Evolutionary conservation across 2,113 vertebrate genomes (phyloP).

Genomic region (Hypomesus transpacificus): DNA sequence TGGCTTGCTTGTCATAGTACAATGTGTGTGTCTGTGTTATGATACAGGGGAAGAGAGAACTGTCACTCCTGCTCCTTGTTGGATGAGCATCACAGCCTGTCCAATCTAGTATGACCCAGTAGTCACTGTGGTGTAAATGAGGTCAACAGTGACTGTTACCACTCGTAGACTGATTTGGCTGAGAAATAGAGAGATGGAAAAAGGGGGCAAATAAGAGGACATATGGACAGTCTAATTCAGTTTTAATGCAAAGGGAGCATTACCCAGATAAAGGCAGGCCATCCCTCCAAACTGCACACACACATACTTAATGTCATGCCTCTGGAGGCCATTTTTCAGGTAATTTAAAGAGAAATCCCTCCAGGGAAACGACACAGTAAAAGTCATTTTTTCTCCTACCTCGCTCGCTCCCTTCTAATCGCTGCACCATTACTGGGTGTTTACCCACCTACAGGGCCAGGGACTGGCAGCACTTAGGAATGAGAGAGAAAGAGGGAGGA

Average conservation of each 20-base stretch:
- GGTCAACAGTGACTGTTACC: conserved; percentile 15
- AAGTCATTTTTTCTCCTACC: conserved; percentile 35
- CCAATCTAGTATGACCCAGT: not conserved
- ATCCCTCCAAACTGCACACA: not conserved
- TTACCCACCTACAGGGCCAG: conserved; percentile 53
- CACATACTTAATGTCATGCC: conserved; percentile 49
- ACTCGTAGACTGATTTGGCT: conserved; percentile 9
- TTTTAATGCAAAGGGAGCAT: conserved; percentile 42
- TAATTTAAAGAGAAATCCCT: conserved; percentile 72
- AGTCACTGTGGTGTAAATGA: conserved; percentile 26
- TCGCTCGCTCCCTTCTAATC: conserved; percentile 30
- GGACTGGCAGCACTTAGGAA: conserved; percentile 54
- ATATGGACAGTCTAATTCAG: conserved; percentile 56
- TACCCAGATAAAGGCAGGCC: conserved; percentile 18
- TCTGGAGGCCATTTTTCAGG: conserved; percentile 71
- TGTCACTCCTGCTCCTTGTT: not conserved
- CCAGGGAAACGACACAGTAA: conserved; percentile 57
- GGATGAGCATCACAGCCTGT: not conserved
- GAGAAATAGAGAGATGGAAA: not conserved
- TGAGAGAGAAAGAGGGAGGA: conserved; percentile 6
- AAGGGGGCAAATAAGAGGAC: conserved; percentile 26
- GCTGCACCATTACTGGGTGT: conserved; percentile 41
- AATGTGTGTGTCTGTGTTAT: too few species aligned
- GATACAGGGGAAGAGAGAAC: conserved; percentile 6
- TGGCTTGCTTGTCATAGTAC: too few species aligned